Conservation (phyloP, 2,888 invertebrate genomes). For the Dromius quadrimaculatus region DNA sequence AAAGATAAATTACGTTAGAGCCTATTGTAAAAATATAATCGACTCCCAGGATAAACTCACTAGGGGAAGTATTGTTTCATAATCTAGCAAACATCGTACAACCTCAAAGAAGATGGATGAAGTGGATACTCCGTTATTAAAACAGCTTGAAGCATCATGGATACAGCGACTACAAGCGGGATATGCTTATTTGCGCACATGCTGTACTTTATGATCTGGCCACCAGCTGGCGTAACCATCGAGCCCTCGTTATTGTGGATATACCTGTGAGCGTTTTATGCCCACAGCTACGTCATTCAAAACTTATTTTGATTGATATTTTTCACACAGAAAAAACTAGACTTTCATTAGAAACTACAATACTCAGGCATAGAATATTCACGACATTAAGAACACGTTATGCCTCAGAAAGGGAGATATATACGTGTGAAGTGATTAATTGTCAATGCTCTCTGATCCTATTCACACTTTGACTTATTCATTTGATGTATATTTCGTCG, state of each 20-base stretch:
- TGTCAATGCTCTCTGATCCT: too few relatives aligned
- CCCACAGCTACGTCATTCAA: too few relatives aligned
- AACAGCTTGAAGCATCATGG: conserved; percentile 35
- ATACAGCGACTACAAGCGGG: conserved; percentile 12
- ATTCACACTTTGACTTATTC: too few relatives aligned
- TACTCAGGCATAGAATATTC: too few relatives aligned
- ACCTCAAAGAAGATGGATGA: conserved; percentile 41
- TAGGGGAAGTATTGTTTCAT: conserved; percentile 47
- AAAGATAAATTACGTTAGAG: neutral
- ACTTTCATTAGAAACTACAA: too few relatives aligned
- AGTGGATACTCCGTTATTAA: conserved; percentile 51
- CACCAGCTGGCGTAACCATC: conserved; percentile 9
- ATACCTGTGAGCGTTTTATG: too few relatives aligned
- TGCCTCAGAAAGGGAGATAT: too few relatives aligned
- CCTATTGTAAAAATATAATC: conserved; percentile 31
- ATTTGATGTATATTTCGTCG: too few relatives aligned
- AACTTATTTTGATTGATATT: too few relatives aligned
- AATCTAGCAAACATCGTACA: conserved; percentile 48
- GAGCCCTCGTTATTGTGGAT: conserved; percentile 5
- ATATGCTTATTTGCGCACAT: conserved; percentile 13
- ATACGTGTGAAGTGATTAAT: too few relatives aligned
- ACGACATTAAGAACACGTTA: too few relatives aligned
- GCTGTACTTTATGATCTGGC: conserved; percentile 15
- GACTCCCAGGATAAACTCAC: conserved; percentile 24
- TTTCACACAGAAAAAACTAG: too few relatives aligned